Base-by-base conservation (phyloP, 2,888 invertebrate species). In the Pseudolycoriella hygida region DNA sequence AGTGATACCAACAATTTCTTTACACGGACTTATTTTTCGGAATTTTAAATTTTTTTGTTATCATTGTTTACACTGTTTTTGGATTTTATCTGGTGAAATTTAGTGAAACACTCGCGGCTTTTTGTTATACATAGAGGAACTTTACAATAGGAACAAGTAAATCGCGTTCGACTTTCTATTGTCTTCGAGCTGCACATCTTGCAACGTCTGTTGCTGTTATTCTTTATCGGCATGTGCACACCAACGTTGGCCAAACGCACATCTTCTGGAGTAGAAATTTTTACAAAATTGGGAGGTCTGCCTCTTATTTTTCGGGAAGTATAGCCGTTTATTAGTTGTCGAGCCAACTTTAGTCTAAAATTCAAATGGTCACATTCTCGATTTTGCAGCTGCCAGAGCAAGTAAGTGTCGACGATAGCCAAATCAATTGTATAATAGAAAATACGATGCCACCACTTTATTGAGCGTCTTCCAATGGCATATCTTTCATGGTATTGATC, bases 401-500 rank as follows among this genome's bases (percentile, higher is more conserved):
- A 2, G 6, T 15, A 38, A 38, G 38, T 15, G 17, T 38, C 17
- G 3, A 38, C 38, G 2, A 38, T 38, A 14, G 38, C 14, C 14
- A 38, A 3, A 15, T 38, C 38, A 2, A 38, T 15, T 6, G 17
- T 14, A 38, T 38, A 38, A 38, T 3, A 3, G 8, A 38, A 15
- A 14, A 38, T 38, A 2, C 38, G 38, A 38, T 38, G 38, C 38
- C 38, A 38, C 38, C 38, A 39, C 10, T 39, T 39, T 6, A 39
- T 17, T 6, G 38, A 38, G 12, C 38, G 12, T 14, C 38, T 38
- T 15, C 38, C 39, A 17, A 39, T 39, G 1, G 39, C n/a, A 39
- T 39, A 39, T 11, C 39, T n/a, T 17, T 39, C 39, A n/a, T n/a
- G n/a, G n/a, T n/a, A n/a, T n/a, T n/a, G n/a, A n/a, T n/a, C n/a